Percentiles rank a stretch among this genome's conserved stretches.
Conservation (phyloP, 2,797 vertebrate species). For the Thalassophryne amazonica region DNA sequence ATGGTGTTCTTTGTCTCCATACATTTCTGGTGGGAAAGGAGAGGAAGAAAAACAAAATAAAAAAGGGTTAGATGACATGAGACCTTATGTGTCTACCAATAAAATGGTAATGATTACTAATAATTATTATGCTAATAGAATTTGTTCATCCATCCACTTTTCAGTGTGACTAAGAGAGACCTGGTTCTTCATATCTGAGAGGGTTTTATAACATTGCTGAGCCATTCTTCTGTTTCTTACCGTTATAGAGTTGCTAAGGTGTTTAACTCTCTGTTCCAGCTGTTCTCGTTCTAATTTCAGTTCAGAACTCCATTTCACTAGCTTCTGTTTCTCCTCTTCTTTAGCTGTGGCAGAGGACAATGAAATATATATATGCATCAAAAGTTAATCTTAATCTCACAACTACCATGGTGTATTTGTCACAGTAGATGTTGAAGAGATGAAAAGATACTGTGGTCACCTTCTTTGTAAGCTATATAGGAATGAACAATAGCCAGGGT, state of each 20-base stretch:
- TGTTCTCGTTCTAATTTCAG: conserved; percentile 96
- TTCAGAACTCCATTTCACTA: conserved; percentile 97
- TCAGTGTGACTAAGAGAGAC: too few species aligned
- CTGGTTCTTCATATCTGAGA: too few species aligned
- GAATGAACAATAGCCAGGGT: conserved; percentile 99
- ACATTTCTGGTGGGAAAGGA: conserved; percentile 87
- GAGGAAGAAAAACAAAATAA: too few species aligned
- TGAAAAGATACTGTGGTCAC: conserved; percentile 57
- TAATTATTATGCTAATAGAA: too few species aligned
- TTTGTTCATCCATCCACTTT: too few species aligned
- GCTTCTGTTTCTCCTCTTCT: conserved; percentile 98
- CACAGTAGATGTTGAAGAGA: rapidly evolving
- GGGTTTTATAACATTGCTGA: too few species aligned
- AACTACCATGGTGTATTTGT: rapidly evolving
- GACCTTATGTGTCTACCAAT: not conserved
- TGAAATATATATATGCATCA: too few species aligned
- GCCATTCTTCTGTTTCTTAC: conserved; percentile 75
- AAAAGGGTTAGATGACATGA: not conserved
- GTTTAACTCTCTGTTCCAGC: conserved; percentile 95
- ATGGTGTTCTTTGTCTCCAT: conserved; percentile 98
- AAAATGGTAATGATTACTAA: not conserved
- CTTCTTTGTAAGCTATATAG: conserved; percentile 99
- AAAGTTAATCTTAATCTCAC: not conserved
- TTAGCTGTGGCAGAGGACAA: conserved; percentile 81
- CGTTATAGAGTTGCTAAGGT: conserved; percentile 96